Percentiles rank a stretch among this genome's conserved stretches.
phyloP scores from a whole-genome alignment of 2,888 invertebrate genomes.

The Tiphia femorata region DNA sequence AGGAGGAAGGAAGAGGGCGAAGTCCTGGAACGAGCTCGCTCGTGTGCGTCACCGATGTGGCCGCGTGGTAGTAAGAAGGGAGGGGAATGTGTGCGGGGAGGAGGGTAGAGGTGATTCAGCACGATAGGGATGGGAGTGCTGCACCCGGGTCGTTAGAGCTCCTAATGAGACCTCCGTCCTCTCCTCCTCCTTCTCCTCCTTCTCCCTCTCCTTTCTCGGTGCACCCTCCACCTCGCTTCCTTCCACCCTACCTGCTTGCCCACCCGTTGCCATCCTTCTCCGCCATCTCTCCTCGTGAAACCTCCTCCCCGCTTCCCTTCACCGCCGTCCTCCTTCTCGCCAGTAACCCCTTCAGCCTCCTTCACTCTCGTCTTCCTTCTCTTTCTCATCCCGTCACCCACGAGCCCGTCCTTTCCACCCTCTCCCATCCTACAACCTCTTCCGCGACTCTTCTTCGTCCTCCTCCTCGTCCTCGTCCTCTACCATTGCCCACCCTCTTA shows the following conservation, averaged over 20 bases:
- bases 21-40: background rate
- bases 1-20: conserved; percentile 4
- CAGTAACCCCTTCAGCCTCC: conserved; percentile 34
- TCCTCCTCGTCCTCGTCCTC: conserved; percentile 16
- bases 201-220: conserved; percentile 19
- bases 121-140: conserved; percentile 52
- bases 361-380: background rate
- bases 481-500: conserved; percentile 9
- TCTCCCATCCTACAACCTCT: conserved; percentile 19
- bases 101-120: conserved; percentile 54
- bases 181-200: conserved; percentile 9
- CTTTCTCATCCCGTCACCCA: conserved; percentile 6
- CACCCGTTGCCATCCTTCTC: conserved; percentile 14
- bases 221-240: conserved; percentile 20
- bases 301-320: conserved; percentile 13
- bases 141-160: conserved; percentile 68
- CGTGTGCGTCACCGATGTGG: conserved; percentile 31
- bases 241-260: conserved; percentile 1
- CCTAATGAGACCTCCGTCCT: conserved; percentile 62
- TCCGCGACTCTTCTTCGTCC: conserved; percentile 14
- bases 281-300: conserved; percentile 26
- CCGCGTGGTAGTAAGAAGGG: conserved; percentile 28
- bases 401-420: conserved; percentile 18
- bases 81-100: conserved; percentile 36
- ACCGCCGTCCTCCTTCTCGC: conserved; percentile 27